phyloP scores from a whole-genome alignment of 2,113 vertebrate genomes.

The Mesitornis unicolor region DNA sequence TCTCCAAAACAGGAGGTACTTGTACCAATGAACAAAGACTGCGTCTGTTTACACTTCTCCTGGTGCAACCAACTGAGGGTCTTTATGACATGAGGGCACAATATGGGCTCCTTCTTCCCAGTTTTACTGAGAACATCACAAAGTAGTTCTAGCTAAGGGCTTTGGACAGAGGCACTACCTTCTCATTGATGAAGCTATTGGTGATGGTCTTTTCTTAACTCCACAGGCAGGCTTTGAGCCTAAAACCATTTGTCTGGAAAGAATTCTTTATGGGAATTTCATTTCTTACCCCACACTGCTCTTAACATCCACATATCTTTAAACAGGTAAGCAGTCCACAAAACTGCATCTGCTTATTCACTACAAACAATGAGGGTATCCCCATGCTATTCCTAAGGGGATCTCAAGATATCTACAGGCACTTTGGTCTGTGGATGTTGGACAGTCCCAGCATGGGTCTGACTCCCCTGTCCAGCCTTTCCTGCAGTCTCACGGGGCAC shows the following conservation, averaged over 20 bases:
- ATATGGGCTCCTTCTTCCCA: neutral
- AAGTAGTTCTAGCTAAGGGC: neutral
- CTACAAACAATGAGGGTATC: rapidly evolving
- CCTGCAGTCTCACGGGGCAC: neutral
- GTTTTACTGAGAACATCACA: neutral
- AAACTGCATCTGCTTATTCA: rapidly evolving
- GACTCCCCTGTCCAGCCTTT: rapidly evolving
- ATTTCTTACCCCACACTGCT: neutral
- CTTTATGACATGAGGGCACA: rapidly evolving
- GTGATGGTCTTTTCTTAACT: neutral
- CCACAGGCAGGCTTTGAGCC: neutral
- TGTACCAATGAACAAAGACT: neutral
- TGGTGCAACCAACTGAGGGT: neutral
- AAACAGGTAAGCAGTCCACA: neutral
- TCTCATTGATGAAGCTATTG: neutral
- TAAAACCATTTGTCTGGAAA: neutral
- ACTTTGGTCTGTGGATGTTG: neutral
- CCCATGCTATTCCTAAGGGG: neutral
- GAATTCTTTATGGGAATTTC: neutral
- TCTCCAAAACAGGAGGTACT: neutral
- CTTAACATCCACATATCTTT: neutral
- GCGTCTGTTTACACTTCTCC: neutral
- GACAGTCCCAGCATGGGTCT: neutral
- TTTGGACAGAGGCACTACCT: neutral
- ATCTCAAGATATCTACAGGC: rapidly evolving